phyloP scores from a whole-genome alignment of 2,113 vertebrate species.

The Ammodramus savannarum region DNA sequence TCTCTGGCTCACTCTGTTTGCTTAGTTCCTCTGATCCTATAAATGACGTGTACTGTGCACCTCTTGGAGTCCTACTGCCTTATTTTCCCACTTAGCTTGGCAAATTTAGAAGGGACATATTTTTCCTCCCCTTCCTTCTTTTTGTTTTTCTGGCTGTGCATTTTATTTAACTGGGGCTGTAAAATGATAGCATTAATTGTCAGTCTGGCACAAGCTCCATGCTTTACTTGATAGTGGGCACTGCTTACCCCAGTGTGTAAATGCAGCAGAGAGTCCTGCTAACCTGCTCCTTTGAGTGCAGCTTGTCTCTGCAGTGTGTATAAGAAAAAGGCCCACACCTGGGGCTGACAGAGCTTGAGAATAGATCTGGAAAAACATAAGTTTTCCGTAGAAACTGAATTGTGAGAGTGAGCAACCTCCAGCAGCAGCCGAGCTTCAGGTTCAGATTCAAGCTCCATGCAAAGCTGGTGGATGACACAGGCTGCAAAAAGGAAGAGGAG shows the following conservation, averaged over 20 bases:
- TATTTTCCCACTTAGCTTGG: conserved; percentile 3
- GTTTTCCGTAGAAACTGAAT: neutral
- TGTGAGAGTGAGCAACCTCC: neutral
- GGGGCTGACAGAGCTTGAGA: neutral
- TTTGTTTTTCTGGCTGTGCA: neutral
- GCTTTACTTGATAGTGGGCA: neutral
- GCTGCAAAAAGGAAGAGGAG: neutral
- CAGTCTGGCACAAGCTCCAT: fast-evolving
- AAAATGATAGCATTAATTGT: neutral
- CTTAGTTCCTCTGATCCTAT: neutral
- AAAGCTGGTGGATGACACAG: neutral
- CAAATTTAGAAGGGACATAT: neutral
- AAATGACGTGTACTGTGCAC: neutral
- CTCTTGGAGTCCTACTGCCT: neutral
- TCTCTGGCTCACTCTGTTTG: neutral
- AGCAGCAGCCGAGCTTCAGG: fast-evolving
- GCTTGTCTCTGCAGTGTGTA: neutral
- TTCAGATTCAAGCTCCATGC: fast-evolving
- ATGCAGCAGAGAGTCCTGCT: neutral
- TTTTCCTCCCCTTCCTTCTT: neutral
- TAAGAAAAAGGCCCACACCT: neutral
- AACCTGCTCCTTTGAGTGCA: fast-evolving
- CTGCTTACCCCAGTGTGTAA: neutral
- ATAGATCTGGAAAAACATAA: neutral
- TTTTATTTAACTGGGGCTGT: neutral